Evolutionary conservation across 2,113 vertebrate species (phyloP).

Genomic region (Thamnophis sirtalis): DNA sequence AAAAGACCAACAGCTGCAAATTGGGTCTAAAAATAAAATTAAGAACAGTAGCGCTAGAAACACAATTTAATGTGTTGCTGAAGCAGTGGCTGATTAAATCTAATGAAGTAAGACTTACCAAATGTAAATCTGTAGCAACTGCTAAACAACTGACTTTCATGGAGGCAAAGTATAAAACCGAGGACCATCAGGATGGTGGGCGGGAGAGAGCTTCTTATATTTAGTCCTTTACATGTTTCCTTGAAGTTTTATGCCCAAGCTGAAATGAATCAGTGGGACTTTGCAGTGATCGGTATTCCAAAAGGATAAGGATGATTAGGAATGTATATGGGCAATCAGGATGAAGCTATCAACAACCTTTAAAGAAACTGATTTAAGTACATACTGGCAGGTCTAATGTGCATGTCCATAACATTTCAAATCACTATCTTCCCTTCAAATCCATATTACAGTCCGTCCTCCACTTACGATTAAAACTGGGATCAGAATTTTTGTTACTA

Average conservation of each 20-base stretch:
- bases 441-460: background rate
- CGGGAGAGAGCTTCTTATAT: background rate
- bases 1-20: slow-evolving; percentile 44
- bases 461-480: background rate
- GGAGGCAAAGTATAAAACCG: slow-evolving; percentile 2
- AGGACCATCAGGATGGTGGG: background rate
- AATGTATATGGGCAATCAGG: background rate
- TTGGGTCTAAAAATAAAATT: slow-evolving; percentile 57
- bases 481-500: background rate
- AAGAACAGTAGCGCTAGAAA: slow-evolving; percentile 52
- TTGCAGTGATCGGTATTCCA: background rate
- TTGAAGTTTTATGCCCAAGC: background rate
- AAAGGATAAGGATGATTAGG: background rate
- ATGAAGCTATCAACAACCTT: background rate
- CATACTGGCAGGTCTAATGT: background rate
- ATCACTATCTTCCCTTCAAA: background rate
- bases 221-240: background rate
- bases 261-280: background rate
- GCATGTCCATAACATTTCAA: background rate
- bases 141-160: slow-evolving; percentile 34
- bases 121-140: background rate
- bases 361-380: background rate
- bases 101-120: slow-evolving; percentile 25
- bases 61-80: slow-evolving; percentile 46
- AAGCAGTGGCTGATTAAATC: slow-evolving; percentile 45